Base-by-base conservation (phyloP, 2,888 invertebrate genomes). In the Coleophora deauratella region DNA sequence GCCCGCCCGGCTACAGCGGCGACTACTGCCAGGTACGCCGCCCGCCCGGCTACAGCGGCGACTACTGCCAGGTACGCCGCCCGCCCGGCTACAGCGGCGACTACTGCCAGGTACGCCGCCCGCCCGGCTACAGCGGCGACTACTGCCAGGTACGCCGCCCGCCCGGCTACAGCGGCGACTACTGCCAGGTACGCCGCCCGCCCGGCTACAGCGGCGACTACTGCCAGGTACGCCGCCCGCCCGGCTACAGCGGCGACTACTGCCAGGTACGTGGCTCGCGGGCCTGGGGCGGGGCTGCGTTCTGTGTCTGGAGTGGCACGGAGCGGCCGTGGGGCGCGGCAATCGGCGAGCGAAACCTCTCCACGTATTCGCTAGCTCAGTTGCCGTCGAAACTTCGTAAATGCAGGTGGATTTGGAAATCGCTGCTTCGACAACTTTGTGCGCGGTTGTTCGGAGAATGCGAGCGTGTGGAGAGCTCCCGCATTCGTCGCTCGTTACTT, bases 181-280 rank as follows among this genome's bases (percentile, higher is more conserved):
- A 93, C 72, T 97, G 97, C 70, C 64, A 79, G 75, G 73, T 73
- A 37, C 28, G 7, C 89, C 27, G 97, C 70, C 88, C 89, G 15
- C 76, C 88, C 3, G 97, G 97, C 7, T 96, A 91, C 68, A 85
- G 89, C 14, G 93, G 94, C 2, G 91, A 92, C 57, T 91, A 93
- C 72, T 97, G 97, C 70, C 64, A 79, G 75, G 73, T 73, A 37
- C 28, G 7, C 89, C 27, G 97, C 70, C 88, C 89, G 15, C 76
- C 88, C 3, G 97, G 97, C 7, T 96, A 91, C 68, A 85, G 89
- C 14, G 93, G 94, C 2, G 91, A 92, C 57, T 91, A 93, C 72
- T 97, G 97, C 70, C 64, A 79, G 75, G 73, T 73, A 37, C 28
- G 7, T 9, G 9, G 28, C 28, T 9, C 28, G 28, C 12, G 4